Conservation (phyloP, 2,113 vertebrate genomes). For the Onychostoma macrolepis region DNA sequence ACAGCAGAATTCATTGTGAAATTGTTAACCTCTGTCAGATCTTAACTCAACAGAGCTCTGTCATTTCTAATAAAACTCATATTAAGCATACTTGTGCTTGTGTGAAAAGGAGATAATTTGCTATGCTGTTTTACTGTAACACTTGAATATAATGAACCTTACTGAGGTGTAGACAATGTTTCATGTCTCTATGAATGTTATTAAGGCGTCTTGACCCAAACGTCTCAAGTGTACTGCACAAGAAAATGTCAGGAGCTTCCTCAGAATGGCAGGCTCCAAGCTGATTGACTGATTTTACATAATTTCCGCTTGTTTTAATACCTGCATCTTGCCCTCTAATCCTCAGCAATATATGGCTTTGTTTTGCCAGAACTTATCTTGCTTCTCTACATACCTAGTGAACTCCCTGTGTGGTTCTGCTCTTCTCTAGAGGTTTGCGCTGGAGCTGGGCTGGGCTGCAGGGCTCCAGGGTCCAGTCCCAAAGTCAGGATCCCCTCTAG, state of each 20-base stretch:
- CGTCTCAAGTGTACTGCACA: not conserved
- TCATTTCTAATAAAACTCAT: not conserved
- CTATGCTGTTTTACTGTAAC: not conserved
- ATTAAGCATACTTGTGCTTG: not conserved
- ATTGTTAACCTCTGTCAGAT: not conserved
- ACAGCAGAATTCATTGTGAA: not conserved
- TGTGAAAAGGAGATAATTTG: not conserved
- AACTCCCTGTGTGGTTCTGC: slow-evolving; percentile 23
- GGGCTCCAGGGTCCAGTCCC: slow-evolving; percentile 56
- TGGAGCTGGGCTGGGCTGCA: slow-evolving; percentile 38
- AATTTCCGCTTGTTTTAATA: not conserved
- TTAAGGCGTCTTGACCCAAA: not conserved
- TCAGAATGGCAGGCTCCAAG: not conserved
- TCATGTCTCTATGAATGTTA: not conserved
- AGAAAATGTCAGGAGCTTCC: not conserved
- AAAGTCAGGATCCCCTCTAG: slow-evolving; percentile 59
- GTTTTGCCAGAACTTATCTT: slow-evolving; percentile 14
- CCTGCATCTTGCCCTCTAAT: not conserved
- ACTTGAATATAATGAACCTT: not conserved
- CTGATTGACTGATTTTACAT: not conserved
- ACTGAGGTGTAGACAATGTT: not conserved
- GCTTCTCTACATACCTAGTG: not conserved
- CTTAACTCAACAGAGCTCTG: not conserved
- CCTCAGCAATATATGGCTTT: not conserved
- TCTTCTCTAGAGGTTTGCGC: slow-evolving; percentile 47